phyloP scores from a whole-genome alignment of 2,113 vertebrate genomes.

The Pongo abelii region DNA sequence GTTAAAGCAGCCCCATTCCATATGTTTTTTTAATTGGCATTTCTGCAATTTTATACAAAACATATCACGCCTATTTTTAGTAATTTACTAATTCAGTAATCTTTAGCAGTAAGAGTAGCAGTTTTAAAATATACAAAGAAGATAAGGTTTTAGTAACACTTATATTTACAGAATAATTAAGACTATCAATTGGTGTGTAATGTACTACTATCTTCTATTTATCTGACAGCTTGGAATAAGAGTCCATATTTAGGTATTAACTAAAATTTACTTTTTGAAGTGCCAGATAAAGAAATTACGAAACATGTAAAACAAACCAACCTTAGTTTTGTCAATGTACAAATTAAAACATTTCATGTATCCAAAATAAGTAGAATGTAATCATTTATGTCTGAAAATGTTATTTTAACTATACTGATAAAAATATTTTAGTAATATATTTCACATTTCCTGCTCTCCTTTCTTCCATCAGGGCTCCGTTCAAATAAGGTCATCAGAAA shows the following conservation, averaged over 20 bases:
- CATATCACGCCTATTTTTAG: background rate
- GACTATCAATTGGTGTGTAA: background rate
- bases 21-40: background rate
- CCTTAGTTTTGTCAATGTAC: background rate
- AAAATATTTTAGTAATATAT: background rate
- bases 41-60: background rate
- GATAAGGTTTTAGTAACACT: background rate
- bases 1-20: background rate
- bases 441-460: background rate
- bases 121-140: slow-evolving; percentile 20
- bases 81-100: background rate
- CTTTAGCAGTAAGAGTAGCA: background rate
- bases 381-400: background rate
- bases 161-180: slow-evolving; percentile 5
- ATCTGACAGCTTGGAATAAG: background rate
- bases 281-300: background rate
- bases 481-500: background rate
- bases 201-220: background rate
- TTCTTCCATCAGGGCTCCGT: background rate
- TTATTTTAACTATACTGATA: background rate
- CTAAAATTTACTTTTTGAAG: slow-evolving; percentile 16
- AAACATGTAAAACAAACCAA: background rate
- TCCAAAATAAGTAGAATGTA: background rate
- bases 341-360: slow-evolving; percentile 6
- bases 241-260: background rate